Percentiles rank a stretch among this genome's conserved stretches.
Evolutionary conservation across 1,140 invertebrate species (phyloP).

Genomic region (Drosophila pseudoobscura): DNA sequence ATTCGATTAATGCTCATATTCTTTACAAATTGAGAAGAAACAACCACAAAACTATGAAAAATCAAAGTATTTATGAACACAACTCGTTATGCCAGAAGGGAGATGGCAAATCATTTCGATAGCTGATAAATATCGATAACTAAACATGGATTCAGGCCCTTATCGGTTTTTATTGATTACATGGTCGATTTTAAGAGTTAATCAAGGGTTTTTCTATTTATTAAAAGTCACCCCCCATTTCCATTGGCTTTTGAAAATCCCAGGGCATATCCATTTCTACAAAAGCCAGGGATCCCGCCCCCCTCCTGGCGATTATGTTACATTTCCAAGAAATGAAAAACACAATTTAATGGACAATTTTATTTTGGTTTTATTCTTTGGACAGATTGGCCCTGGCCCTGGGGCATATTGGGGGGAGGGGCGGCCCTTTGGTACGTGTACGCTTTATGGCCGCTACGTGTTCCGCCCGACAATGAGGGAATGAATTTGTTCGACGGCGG

Average conservation of each 20-base stretch:
- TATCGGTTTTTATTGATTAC: no score
- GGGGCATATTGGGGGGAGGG: neutral
- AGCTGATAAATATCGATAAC: no score
- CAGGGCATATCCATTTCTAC: slow-evolving; percentile 14
- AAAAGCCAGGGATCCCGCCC: slow-evolving; percentile 1
- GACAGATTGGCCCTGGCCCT: slow-evolving; percentile 23
- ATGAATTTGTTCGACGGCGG: slow-evolving; percentile 16
- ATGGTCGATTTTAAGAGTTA: no score
- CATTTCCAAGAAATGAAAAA: slow-evolving; percentile 17
- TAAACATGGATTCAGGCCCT: no score
- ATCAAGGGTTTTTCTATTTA: no score
- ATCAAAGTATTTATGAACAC: no score
- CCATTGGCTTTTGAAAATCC: neutral
- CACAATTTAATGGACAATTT: slow-evolving; percentile 46
- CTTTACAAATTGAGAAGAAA: no score
- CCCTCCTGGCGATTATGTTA: slow-evolving; percentile 24
- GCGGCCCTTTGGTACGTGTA: slow-evolving; percentile 35
- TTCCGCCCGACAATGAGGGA: slow-evolving; percentile 33
- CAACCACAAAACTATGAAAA: no score
- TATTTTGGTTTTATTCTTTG: slow-evolving; percentile 47
- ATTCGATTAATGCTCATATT: no score
- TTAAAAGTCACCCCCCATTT: no score
- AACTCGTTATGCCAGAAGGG: no score
- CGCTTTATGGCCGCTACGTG: slow-evolving; percentile 72
- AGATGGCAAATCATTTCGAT: no score